Base-by-base conservation (phyloP, 1,140 invertebrate genomes). In the Drosophila kepulauana region DNA sequence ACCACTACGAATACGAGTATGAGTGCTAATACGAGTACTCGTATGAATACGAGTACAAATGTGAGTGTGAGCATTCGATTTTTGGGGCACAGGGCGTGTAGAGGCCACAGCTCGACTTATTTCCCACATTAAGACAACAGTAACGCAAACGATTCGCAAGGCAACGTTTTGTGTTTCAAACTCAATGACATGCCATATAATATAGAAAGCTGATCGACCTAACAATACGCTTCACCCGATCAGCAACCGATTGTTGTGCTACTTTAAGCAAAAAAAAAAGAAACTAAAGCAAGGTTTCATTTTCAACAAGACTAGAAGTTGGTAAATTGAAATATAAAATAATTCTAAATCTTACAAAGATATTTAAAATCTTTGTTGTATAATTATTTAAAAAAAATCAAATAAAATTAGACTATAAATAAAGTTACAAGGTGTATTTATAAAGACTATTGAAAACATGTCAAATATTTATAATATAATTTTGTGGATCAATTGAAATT, bases 111-210 rank as follows among this genome's bases (percentile, higher is more conserved):
- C 72, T 57, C 52, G 56, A 75, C 52, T 75, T 59, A 62, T 52
- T 75, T 72, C 73, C 73, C 73, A 75, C 73, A 75, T 75, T 75
- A 75, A 69, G 35, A 46, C 71, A 69, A 49, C 49, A 57, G 54
- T 57, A 41, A 57, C 33, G 49, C 38, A 74, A 74, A 48, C 52
- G 68, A 72, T 75, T 75, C 67, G 73, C 73, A 65, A 75, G 68
- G 61, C 73, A 46, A 75, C 54, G 46, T 72, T 65, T 65, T 71
- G 52, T 71, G 61, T 52, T 71, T 52, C 61, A 51, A 54, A 7
- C 54, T 71, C 67, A 70, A 71, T 65, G 46, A 65, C 51, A 65
- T 25, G 52, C 33, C 43, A 8, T 41, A 5, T 15, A 8, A 8
- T 20, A 13, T 43, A 56, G 49, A 61, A 38, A 57, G 43, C 52